Conservation (phyloP, 2,797 vertebrate species). For the Acanthurus leucopareius region DNA sequence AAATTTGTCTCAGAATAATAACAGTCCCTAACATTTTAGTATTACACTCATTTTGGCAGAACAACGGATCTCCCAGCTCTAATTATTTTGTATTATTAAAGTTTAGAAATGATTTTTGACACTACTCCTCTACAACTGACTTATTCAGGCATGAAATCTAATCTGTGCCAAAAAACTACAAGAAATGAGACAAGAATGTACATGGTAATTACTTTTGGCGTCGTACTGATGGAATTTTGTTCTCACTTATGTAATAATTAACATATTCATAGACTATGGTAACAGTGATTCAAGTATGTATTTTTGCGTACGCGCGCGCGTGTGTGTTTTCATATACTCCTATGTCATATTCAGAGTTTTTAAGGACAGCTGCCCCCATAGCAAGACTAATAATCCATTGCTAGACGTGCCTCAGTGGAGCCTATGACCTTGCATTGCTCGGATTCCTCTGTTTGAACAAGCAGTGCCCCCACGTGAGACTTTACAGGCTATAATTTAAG, state of each 20-base stretch:
- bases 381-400: conserved; percentile 70
- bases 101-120: too few species aligned
- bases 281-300: background rate
- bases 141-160: too few species aligned
- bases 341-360: conserved; percentile 43
- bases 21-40: background rate
- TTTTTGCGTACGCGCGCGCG: conserved; percentile 6
- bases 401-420: conserved; percentile 67
- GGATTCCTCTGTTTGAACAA: conserved; percentile 77
- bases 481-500: conserved; percentile 66
- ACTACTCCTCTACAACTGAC: too few species aligned
- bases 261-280: background rate
- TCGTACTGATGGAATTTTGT: background rate
- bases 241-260: background rate
- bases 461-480: conserved; percentile 72
- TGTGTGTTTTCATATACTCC: conserved; percentile 14
- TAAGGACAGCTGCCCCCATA: conserved; percentile 57
- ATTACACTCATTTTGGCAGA: too few species aligned
- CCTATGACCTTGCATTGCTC: conserved; percentile 80
- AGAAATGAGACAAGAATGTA: background rate
- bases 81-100: too few species aligned
- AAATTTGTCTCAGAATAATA: background rate
- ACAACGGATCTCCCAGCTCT: too few species aligned
- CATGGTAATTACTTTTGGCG: background rate
- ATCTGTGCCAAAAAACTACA: background rate